Evolutionary conservation across 2,113 vertebrate species (phyloP).

Genomic region (Isichthys henryi): DNA sequence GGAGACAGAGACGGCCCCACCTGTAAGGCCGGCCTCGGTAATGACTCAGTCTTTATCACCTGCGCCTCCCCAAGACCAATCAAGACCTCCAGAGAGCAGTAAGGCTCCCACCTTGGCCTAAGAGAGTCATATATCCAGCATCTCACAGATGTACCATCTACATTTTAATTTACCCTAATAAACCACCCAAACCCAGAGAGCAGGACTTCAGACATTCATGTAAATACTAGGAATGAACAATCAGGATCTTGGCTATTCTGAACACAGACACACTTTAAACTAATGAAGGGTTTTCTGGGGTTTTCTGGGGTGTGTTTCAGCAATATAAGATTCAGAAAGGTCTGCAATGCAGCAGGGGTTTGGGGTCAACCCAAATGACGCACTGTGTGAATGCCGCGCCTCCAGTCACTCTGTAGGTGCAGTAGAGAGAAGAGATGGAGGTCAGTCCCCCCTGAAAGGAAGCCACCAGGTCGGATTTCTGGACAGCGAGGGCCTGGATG

Average conservation of each 20-base stretch:
- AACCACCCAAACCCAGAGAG: not conserved
- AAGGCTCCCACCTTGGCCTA: not conserved
- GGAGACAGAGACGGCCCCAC: not conserved
- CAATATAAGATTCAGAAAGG: not conserved
- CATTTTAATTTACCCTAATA: not conserved
- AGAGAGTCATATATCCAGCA: not conserved
- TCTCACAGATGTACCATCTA: not conserved
- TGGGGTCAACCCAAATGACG: not conserved
- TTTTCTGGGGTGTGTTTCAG: not conserved
- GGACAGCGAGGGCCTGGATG: not conserved
- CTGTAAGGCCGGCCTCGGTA: not conserved
- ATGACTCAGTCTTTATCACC: not conserved
- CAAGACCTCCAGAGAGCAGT: not conserved
- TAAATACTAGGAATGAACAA: not conserved
- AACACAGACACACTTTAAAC: not conserved
- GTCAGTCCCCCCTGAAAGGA: not conserved
- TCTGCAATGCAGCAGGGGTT: not conserved
- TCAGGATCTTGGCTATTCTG: not conserved
- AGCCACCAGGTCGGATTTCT: not conserved
- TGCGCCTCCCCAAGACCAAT: not conserved
- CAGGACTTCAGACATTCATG: not conserved
- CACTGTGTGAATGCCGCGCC: not conserved
- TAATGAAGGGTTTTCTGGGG: not conserved
- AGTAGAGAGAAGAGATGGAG: not conserved
- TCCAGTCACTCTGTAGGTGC: not conserved